Base-by-base conservation (phyloP, 2,113 vertebrate species). In the Calyptommatus sinebrachiatus region DNA sequence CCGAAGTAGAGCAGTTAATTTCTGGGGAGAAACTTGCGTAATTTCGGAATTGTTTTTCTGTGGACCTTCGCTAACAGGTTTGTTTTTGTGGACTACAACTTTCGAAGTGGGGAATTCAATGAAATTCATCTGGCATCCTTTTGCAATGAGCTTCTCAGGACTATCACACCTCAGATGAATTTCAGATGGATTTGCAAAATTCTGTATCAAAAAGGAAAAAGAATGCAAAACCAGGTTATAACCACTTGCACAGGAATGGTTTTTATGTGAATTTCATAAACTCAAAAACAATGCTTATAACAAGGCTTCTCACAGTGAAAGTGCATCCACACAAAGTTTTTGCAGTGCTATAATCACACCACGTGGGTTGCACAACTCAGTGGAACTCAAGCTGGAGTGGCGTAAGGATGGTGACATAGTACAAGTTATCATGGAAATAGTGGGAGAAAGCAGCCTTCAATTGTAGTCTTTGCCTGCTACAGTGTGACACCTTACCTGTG, bases 11-110 rank as follows among this genome's bases (percentile, higher is more conserved):
- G 99, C 93, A 61, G 89, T 90, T 91, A 99, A 90, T 90, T 94
- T 98, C 89, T 99, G 98, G 21, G 98, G 98, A 14, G 95, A 91
- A 88, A 99, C 97, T 91, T 99, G 97, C 63, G 96, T 97, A 83
- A 93, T 92, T 83, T 96, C 95, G 22, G 84, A 86, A 35, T 71
- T 89, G 45, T 86, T 94, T 1, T 85, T 90, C 82, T 94, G 95
- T 69, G 90, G 92, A 1, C 81, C 91, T 84, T 86, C 11, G 29
- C 96, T 97, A 11, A 98, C 89, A 0, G 95, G 94, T 50, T 85
- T 91, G 72, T 97, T 94, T 82, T 82, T 92, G 69, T 96, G 93
- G 80, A 97, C 93, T 87, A 95, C 90, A 53, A 92, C 83, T 83
- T 91, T 86, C 68, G 97, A 97, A 83, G 94, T 57, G 8, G 96